Evolutionary conservation across 2,888 invertebrate genomes (phyloP).

Genomic region (Crioceris asparagi): DNA sequence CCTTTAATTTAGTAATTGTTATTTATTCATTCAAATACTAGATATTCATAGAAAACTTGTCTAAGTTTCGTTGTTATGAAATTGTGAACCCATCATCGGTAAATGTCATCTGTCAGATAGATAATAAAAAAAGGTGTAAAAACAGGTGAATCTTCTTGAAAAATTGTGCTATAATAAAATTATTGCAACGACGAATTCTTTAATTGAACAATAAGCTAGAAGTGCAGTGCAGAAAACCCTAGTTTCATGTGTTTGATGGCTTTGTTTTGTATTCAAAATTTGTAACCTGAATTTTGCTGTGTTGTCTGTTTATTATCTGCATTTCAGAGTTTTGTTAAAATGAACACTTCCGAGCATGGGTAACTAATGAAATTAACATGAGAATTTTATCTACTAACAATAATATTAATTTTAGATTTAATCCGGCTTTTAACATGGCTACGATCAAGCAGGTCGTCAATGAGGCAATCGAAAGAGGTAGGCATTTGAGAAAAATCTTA

Average conservation of each 20-base stretch:
- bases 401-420: slow-evolving; percentile 55
- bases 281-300: slow-evolving; percentile 25
- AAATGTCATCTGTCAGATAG: slow-evolving; percentile 28
- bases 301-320: slow-evolving; percentile 17
- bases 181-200: too few relatives aligned
- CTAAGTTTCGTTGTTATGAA: too few relatives aligned
- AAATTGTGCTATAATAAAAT: background rate
- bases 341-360: slow-evolving; percentile 75
- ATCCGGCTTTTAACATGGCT: slow-evolving; percentile 87
- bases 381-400: background rate
- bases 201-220: slow-evolving; percentile 1
- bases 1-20: too few relatives aligned
- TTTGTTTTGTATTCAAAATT: slow-evolving; percentile 17
- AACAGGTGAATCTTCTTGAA: slow-evolving; percentile 26
- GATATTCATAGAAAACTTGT: too few relatives aligned
- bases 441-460: slow-evolving; percentile 90
- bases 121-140: slow-evolving; percentile 21
- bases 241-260: background rate
- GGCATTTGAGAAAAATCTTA: too few relatives aligned
- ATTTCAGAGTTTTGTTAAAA: slow-evolving; percentile 44
- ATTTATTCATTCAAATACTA: too few relatives aligned
- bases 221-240: slow-evolving; percentile 9
- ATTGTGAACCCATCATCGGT: too few relatives aligned
- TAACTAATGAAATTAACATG: too few relatives aligned
- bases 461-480: slow-evolving; percentile 90